A percentile compares a stretch with the other conserved stretches of the same genome.
Evolutionary conservation across 2,797 vertebrate genomes (phyloP).

Genomic region (Lateolabrax maculatus): DNA sequence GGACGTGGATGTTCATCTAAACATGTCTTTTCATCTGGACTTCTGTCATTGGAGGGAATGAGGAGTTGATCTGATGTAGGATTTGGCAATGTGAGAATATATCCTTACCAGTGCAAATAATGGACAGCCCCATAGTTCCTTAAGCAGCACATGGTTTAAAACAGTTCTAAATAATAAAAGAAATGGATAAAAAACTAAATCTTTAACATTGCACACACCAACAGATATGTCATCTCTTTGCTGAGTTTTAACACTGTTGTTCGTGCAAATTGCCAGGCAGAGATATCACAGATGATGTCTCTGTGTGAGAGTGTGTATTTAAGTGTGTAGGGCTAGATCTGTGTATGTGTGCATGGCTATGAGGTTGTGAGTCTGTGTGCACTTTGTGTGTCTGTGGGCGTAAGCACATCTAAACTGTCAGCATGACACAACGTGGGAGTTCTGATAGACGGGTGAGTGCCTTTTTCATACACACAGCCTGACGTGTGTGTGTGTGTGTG

Average conservation of each 20-base stretch:
- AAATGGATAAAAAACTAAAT: constrained; percentile 43
- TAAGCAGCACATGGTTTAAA: constrained; percentile 61
- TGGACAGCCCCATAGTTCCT: constrained; percentile 34
- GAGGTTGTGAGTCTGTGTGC: constrained; percentile 61
- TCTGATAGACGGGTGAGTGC: constrained; percentile 76
- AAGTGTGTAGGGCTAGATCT: constrained; percentile 37
- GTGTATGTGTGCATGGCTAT: constrained; percentile 23
- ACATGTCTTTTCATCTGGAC: constrained; percentile 23
- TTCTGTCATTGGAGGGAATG: constrained; percentile 13
- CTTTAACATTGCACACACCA: constrained; percentile 35
- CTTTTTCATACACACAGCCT: constrained; percentile 67
- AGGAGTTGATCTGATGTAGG: constrained; percentile 32
- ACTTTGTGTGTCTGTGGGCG: constrained; percentile 72
- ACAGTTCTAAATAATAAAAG: constrained; percentile 46
- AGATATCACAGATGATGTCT: constrained; percentile 61
- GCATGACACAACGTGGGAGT: constrained; percentile 77
- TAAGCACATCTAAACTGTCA: constrained; percentile 80
- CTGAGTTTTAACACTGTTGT: constrained; percentile 36
- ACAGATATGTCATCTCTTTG: constrained; percentile 33
- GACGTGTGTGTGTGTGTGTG: constrained; percentile 30
- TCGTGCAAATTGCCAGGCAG: constrained; percentile 63
- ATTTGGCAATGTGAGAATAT: constrained; percentile 68
- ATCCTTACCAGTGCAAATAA: constrained; percentile 24
- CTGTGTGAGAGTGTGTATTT: constrained; percentile 50
- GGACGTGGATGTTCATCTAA: constrained; percentile 16